Evolutionary conservation across 2,797 vertebrate species (phyloP).

Genomic region (Rhinatrema bivittatum): DNA sequence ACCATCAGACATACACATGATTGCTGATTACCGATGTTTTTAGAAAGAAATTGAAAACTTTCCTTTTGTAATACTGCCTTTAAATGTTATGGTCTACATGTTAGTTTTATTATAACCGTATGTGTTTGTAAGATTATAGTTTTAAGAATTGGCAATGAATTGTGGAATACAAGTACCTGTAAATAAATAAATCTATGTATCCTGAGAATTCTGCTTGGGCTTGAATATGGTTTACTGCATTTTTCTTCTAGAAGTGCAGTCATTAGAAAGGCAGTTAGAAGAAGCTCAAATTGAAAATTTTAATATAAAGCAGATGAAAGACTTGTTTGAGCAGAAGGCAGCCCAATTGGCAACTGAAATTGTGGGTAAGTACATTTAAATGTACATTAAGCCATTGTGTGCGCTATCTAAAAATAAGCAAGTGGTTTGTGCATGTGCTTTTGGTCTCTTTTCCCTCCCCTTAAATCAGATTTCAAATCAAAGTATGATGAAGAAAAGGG

Average conservation of each 20-base stretch:
- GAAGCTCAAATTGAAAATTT: conserved; percentile 92
- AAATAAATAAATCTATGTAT: too few relatives aligned
- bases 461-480: conserved; percentile 79
- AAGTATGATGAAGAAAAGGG: conserved; percentile 91
- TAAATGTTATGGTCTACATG: too few relatives aligned
- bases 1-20: too few relatives aligned
- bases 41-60: too few relatives aligned
- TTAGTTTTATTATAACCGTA: too few relatives aligned
- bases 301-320: conserved; percentile 98
- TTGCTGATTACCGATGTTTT: too few relatives aligned
- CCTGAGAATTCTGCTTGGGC: too few relatives aligned
- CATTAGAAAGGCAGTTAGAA: conserved; percentile 79
- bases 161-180: too few relatives aligned
- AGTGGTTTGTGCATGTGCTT: neutral
- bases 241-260: conserved; percentile 52
- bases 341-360: conserved; percentile 93
- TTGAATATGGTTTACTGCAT: too few relatives aligned
- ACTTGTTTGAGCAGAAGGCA: conserved; percentile 96
- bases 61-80: too few relatives aligned
- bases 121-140: too few relatives aligned
- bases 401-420: conserved; percentile 1
- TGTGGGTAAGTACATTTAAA: conserved; percentile 72
- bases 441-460: conserved; percentile 9
- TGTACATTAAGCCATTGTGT: neutral
- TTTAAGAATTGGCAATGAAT: too few relatives aligned